phyloP scores from a whole-genome alignment of 2,888 invertebrate genomes.

The Meloe dianella region DNA sequence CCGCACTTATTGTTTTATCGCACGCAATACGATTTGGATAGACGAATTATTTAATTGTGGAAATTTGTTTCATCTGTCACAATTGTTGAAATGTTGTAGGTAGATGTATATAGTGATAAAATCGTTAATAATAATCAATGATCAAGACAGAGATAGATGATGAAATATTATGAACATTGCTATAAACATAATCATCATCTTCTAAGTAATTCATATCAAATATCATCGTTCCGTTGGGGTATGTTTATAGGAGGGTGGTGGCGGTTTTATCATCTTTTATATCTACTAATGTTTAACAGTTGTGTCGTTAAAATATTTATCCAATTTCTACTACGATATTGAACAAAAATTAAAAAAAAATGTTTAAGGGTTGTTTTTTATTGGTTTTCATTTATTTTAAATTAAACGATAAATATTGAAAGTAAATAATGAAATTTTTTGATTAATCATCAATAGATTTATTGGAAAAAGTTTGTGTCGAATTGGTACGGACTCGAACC shows the following conservation, averaged over 20 bases:
- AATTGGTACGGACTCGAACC: too few species aligned
- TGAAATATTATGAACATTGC: neutral
- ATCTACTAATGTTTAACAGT: neutral
- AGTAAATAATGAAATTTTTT: constrained; percentile 22
- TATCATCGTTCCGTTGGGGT: neutral
- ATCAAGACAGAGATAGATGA: neutral
- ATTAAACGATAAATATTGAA: constrained; percentile 32
- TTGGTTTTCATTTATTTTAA: constrained; percentile 27
- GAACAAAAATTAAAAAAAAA: too few species aligned
- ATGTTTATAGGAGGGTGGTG: neutral
- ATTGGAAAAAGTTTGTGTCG: too few species aligned
- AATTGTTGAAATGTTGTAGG: constrained; percentile 2
- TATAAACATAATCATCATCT: too few species aligned
- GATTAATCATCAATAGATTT: too few species aligned
- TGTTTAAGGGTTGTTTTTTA: constrained; percentile 18
- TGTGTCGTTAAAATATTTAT: constrained; percentile 19
- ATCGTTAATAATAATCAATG: neutral
- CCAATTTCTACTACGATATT: too few species aligned
- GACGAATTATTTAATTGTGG: constrained; percentile 11
- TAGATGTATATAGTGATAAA: neutral
- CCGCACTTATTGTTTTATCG: constrained; percentile 10
- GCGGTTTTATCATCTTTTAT: too few species aligned
- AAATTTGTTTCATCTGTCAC: neutral
- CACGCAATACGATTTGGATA: constrained; percentile 6
- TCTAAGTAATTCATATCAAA: neutral